These are phyloP conservation scores for Mus musculus DNA, from an alignment of 2,113 vertebrate genomes.

Conservation along the genomic window DNA sequence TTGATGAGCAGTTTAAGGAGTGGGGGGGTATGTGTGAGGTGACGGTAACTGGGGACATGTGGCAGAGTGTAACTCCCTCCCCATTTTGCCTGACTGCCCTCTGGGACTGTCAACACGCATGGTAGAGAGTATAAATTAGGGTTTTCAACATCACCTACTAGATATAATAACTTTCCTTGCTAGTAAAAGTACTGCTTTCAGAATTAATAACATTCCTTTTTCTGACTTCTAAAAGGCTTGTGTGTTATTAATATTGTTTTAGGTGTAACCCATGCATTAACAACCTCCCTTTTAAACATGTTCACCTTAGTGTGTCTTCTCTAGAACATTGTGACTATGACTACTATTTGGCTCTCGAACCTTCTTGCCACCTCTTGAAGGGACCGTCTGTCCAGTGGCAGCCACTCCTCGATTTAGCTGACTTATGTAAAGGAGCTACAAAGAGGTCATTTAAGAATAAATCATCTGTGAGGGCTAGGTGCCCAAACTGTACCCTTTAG, in stretches of 20 bases:
- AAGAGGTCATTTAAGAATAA: neutral
- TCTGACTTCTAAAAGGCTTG: constrained; percentile 12
- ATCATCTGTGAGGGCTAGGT: neutral
- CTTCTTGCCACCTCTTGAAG: neutral
- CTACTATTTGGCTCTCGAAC: neutral
- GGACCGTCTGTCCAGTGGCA: neutral
- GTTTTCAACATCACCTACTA: neutral
- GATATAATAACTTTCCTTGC: neutral
- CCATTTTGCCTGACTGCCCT: constrained; percentile 57
- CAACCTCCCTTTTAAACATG: neutral
- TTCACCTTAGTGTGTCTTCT: neutral
- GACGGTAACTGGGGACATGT: constrained; percentile 72
- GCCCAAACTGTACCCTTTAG: neutral
- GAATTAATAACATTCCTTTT: constrained; percentile 7
- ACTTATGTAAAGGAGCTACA: neutral
- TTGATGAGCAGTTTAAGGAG: constrained; percentile 78
- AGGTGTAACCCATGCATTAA: neutral
- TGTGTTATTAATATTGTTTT: neutral
- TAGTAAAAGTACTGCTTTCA: constrained; percentile 31
- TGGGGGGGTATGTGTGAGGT: constrained; percentile 38
- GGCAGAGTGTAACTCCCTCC: constrained; percentile 69
- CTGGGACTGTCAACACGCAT: constrained; percentile 61
- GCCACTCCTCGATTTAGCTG: neutral
- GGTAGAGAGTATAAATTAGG: constrained; percentile 52
- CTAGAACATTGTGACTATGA: neutral